These are phyloP conservation scores for Asobara japonica DNA, from an alignment of 1,140 invertebrate genomes.

Conservation along the genomic window DNA sequence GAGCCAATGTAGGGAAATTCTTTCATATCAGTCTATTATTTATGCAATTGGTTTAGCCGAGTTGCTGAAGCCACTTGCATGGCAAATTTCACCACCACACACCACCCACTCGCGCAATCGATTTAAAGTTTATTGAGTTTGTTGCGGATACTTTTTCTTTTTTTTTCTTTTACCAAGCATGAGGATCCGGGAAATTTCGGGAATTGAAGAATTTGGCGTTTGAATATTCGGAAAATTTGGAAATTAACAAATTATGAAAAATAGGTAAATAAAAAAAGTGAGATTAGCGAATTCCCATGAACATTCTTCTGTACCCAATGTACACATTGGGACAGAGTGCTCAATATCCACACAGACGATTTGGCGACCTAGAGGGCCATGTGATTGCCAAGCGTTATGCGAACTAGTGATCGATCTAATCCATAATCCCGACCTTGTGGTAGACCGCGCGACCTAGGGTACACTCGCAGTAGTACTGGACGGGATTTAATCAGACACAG, in stretches of 20 bases:
- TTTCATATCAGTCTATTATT: neutral
- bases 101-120: neutral
- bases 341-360: neutral
- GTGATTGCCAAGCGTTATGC: neutral
- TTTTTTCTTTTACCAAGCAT: neutral
- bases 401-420: conserved; percentile 8
- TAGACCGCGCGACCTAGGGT: neutral
- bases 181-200: no score
- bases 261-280: no score
- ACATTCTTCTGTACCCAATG: no score
- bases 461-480: conserved; percentile 18
- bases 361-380: neutral
- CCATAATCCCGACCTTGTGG: conserved; percentile 29
- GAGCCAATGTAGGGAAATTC: neutral
- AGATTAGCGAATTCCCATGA: no score
- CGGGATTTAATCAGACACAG: conserved; percentile 19
- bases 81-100: neutral
- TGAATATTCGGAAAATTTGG: no score
- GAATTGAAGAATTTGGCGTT: no score
- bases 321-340: neutral
- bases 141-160: neutral
- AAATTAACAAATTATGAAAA: no score
- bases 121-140: neutral
- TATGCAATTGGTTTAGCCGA: neutral
- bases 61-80: neutral